Base-by-base conservation (phyloP, 2,113 vertebrate species). In the Regulus satrapa region DNA sequence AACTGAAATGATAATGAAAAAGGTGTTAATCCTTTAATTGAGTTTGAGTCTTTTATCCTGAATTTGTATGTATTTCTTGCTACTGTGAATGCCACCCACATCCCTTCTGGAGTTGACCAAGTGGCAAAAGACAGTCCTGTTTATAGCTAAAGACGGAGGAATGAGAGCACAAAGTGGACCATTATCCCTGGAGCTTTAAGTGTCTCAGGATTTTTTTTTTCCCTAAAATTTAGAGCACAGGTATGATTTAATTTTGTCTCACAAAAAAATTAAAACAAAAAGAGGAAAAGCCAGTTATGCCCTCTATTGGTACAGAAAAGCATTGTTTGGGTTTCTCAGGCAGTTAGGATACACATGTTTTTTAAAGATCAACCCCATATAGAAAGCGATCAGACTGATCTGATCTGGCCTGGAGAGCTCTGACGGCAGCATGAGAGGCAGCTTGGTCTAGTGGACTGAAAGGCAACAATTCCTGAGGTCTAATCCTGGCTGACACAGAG, bases 401-500 rank as follows among this genome's bases (percentile, higher is more conserved):
- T 91, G 64, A 87, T 96, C 62, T 90, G 78, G 63, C 92, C 95
- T 38, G 71, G 63, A 96, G 94, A 94, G 32, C 68, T 95, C 59
- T 1, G 13, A 79, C 2, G 14, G 88, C 68, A 94, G 81, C 0
- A 0, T 86, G 84, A 97, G 90, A 95, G 92, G 92, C 96, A 95
- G 88, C 54, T 85, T 96, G 85, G 40, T 85, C 74, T 89, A 95
- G n/a, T 59, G 83, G 88, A 77, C 93, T 90, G 95, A 97, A 96
- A 93, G 72, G 61, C 64, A 93, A 24, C 62, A 67, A 3, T 85
- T 96, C 88, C 78, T 79, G 56, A 88, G 93, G 83, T 94, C 81
- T 97, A 94, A 97, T 97, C 45, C 88, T 90, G 86, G 59, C 20
- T 96, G 94, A 96, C 96, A 94, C 32, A 59, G 77, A 95, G 68